These are phyloP conservation scores for Cosmopolites sordidus DNA, from an alignment of 2,888 invertebrate species.

Conservation along the genomic window DNA sequence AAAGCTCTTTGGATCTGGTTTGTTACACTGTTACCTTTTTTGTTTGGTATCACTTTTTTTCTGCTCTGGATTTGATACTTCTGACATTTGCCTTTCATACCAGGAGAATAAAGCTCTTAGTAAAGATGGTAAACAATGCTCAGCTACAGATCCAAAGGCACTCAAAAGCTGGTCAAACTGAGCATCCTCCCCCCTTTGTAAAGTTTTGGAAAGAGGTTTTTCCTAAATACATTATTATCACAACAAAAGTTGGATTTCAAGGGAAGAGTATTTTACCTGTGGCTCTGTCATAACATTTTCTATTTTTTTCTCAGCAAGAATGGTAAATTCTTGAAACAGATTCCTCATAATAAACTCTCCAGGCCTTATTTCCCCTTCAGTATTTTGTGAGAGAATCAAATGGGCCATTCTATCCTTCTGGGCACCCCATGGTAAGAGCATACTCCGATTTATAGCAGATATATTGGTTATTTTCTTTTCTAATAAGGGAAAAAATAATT, in stretches of 20 bases:
- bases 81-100: slow-evolving; percentile 84
- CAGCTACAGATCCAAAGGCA: slow-evolving; percentile 91
- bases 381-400: slow-evolving; percentile 47
- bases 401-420: slow-evolving; percentile 60
- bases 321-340: slow-evolving; percentile 91
- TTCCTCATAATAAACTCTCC: slow-evolving; percentile 96
- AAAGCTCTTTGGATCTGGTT: no score
- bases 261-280: slow-evolving; percentile 60
- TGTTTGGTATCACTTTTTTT: slow-evolving; percentile 61
- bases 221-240: slow-evolving; percentile 62
- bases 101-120: slow-evolving; percentile 89
- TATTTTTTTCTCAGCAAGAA: slow-evolving; percentile 93
- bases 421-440: slow-evolving; percentile 79
- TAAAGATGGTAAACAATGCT: slow-evolving; percentile 94
- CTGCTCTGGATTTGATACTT: slow-evolving; percentile 57
- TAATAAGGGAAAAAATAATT: slow-evolving; percentile 2
- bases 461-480: slow-evolving; percentile 22
- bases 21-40: slow-evolving; percentile 53
- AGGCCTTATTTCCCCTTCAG: slow-evolving; percentile 69
- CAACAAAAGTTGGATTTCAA: neutral
- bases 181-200: slow-evolving; percentile 93
- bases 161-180: slow-evolving; percentile 91
- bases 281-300: slow-evolving; percentile 91
- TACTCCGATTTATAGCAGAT: slow-evolving; percentile 48
- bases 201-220: slow-evolving; percentile 87